A percentile compares a stretch with the other conserved stretches of the same genome.
phyloP scores from a whole-genome alignment of 1,140 invertebrate species.

The Rhyacophila brunnea region DNA sequence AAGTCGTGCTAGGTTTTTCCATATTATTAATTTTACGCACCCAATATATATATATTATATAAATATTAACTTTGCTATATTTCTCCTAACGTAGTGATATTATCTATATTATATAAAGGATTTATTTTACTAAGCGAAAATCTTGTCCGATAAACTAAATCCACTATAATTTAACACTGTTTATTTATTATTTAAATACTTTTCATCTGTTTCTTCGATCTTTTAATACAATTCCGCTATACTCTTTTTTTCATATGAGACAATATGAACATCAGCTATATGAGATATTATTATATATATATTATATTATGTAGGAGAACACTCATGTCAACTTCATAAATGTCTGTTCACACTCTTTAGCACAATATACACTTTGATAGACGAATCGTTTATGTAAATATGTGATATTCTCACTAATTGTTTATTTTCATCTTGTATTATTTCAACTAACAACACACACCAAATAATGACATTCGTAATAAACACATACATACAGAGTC shows the following conservation, averaged over 20 bases:
- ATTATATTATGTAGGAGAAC: constrained; percentile 18
- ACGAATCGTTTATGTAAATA: not conserved
- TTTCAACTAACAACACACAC: not conserved
- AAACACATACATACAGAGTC: not conserved
- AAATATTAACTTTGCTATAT: constrained; percentile 23
- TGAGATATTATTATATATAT: constrained; percentile 18
- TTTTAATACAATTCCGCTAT: constrained; percentile 15
- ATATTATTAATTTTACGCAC: constrained; percentile 13
- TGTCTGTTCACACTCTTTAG: constrained; percentile 9
- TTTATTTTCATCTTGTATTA: not conserved
- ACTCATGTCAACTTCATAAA: constrained; percentile 11
- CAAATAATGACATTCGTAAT: not conserved
- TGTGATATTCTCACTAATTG: constrained; percentile 2
- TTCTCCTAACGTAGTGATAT: constrained; percentile 15
- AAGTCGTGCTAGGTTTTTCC: too few relatives aligned
- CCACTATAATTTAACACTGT: not conserved
- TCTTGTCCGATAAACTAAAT: not conserved
- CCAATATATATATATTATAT: constrained; percentile 14
- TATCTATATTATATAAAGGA: not conserved
- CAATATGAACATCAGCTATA: constrained; percentile 11
- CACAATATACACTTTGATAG: not conserved
- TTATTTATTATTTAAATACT: constrained; percentile 10
- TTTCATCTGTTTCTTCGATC: constrained; percentile 5
- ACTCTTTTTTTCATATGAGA: constrained; percentile 6
- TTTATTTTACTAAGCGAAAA: constrained; percentile 5